phyloP scores from a whole-genome alignment of 2,888 invertebrate genomes.

The Mantis religiosa region DNA sequence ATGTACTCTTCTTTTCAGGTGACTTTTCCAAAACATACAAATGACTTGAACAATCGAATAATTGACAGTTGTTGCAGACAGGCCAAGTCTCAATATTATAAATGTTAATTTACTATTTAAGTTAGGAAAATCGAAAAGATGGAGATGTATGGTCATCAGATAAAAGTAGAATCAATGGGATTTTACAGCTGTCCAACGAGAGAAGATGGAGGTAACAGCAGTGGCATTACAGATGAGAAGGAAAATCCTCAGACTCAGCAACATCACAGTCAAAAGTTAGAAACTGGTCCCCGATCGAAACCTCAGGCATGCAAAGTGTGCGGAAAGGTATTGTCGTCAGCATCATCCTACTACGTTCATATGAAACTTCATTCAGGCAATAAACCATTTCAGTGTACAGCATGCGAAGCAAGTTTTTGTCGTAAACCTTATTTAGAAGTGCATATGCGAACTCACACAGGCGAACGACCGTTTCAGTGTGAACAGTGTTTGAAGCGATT shows the following conservation, averaged over 20 bases:
- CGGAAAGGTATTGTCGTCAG: conserved; percentile 71
- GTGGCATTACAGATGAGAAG: background rate
- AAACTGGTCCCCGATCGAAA: conserved; percentile 42
- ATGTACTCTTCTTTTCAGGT: conserved; percentile 14
- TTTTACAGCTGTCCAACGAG: conserved; percentile 23
- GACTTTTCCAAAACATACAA: background rate
- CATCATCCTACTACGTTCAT: conserved; percentile 76
- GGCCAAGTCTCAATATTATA: background rate
- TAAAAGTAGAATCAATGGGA: conserved; percentile 24
- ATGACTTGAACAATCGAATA: background rate
- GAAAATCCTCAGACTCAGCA: background rate
- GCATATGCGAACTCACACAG: conserved; percentile 71
- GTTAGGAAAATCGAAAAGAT: background rate
- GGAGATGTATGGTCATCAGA: conserved; percentile 22
- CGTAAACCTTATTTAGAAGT: conserved; percentile 77
- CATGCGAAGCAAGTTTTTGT: conserved; percentile 74
- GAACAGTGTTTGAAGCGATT: conserved; percentile 71
- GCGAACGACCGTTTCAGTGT: conserved; percentile 70
- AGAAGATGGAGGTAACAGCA: conserved; percentile 17
- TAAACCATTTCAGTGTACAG: conserved; percentile 74
- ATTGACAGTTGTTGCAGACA: background rate
- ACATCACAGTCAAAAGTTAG: background rate
- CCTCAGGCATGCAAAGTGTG: conserved; percentile 75
- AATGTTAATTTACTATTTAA: background rate
- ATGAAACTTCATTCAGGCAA: conserved; percentile 78